phyloP scores from a whole-genome alignment of 2,888 invertebrate genomes.

The Sipunculus nudus region DNA sequence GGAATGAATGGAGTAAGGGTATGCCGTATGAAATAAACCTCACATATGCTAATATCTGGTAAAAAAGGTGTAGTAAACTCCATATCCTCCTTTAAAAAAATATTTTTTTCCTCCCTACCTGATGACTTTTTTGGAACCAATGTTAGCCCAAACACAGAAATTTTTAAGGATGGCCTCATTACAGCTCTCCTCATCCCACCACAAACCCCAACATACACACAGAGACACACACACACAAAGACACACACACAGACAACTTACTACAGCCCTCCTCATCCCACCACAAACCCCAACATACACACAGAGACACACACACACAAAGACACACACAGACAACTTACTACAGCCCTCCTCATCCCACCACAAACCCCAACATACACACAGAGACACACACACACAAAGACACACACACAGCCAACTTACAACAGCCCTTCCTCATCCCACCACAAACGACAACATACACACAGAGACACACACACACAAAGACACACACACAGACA shows the following conservation, averaged over 20 bases:
- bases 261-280: too few species aligned
- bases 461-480: slow-evolving; percentile 2
- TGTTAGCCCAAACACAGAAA: too few species aligned
- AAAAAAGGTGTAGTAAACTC: too few species aligned
- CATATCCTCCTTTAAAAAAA: too few species aligned
- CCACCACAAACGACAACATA: background rate
- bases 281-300: background rate
- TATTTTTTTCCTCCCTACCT: too few species aligned
- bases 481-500: slow-evolving; percentile 1
- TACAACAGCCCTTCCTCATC: background rate
- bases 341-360: too few species aligned
- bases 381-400: background rate
- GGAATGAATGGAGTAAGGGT: too few species aligned
- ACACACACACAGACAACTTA: background rate
- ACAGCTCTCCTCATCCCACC: too few species aligned
- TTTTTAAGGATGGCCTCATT: too few species aligned
- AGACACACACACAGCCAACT: background rate
- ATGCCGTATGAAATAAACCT: too few species aligned
- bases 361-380: background rate
- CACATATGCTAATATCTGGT: too few species aligned
- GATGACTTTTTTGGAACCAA: too few species aligned
- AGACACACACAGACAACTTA: background rate
- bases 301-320: slow-evolving; percentile 2
- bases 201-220: background rate
- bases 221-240: background rate